Evolutionary conservation across 64 coral and sea anemone species (phyloP).

Genomic region (Pocillopora damicornis): DNA sequence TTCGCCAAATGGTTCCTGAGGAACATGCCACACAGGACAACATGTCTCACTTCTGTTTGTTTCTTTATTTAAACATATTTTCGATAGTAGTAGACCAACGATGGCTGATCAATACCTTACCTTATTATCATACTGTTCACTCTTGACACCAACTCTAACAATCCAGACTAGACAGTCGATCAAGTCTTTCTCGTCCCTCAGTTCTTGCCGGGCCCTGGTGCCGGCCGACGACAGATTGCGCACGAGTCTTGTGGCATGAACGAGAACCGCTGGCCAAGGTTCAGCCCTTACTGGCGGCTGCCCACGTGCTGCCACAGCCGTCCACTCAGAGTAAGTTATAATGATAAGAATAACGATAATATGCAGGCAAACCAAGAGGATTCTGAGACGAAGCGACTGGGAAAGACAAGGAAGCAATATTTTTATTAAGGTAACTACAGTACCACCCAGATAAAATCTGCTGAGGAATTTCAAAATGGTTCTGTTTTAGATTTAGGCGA

Average conservation of each 20-base stretch:
- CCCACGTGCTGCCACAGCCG: conserved; percentile 58
- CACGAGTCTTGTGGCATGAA: conserved; percentile 80
- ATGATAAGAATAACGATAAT: conserved; percentile 86
- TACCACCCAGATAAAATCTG: not conserved
- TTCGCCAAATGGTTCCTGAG: too few species aligned
- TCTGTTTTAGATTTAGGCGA: too few species aligned
- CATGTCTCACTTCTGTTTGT: too few species aligned
- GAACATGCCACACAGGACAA: too few species aligned
- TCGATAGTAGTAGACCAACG: too few species aligned
- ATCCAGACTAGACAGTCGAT: conserved; percentile 91
- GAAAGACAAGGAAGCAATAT: not conserved
- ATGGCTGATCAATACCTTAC: conserved; percentile 12
- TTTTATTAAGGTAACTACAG: not conserved
- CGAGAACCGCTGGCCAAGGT: conserved; percentile 79
- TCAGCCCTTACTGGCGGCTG: conserved; percentile 40
- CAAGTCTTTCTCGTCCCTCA: conserved; percentile 75
- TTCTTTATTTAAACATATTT: too few species aligned
- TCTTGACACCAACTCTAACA: conserved; percentile 66
- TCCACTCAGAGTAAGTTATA: conserved; percentile 76
- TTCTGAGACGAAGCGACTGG: conserved; percentile 64
- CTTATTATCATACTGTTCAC: conserved; percentile 60
- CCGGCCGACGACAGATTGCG: conserved; percentile 89
- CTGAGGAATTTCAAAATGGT: too few species aligned
- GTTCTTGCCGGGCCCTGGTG: conserved; percentile 59
- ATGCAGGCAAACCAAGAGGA: conserved; percentile 77